Evolutionary conservation across 1,140 invertebrate genomes (phyloP).

Genomic region (Neotoxoptera formosana): DNA sequence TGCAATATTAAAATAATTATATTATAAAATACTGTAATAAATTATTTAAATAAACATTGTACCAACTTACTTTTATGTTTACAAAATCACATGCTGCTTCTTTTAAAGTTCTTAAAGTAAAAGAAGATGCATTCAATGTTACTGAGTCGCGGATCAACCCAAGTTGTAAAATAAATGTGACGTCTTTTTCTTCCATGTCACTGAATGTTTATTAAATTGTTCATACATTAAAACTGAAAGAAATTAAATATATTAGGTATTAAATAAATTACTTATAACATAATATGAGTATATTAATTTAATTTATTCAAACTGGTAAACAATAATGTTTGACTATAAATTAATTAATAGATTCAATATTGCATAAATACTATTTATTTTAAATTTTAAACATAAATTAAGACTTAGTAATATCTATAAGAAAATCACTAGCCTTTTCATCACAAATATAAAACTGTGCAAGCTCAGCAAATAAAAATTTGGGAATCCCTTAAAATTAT

Average conservation of each 20-base stretch:
- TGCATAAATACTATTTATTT: background rate
- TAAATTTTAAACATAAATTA: background rate
- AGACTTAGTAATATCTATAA: background rate
- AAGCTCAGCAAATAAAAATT: background rate
- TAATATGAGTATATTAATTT: background rate
- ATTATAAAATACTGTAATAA: background rate
- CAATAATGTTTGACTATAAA: background rate
- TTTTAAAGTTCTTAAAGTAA: constrained; percentile 90
- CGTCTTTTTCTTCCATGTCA: constrained; percentile 58
- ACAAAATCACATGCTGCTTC: constrained; percentile 95
- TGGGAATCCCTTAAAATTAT: background rate
- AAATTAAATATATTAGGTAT: background rate
- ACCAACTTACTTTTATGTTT: constrained; percentile 80
- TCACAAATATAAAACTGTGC: background rate
- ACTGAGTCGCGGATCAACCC: constrained; percentile 89
- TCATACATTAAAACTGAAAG: background rate
- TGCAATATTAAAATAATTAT: background rate
- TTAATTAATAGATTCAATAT: background rate
- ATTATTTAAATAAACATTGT: background rate
- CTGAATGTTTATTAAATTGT: background rate
- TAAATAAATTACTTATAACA: too few species aligned
- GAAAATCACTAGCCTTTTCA: background rate
- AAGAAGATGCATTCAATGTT: constrained; percentile 77
- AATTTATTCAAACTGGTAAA: background rate
- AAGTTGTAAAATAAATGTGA: constrained; percentile 92